A percentile compares a stretch with the other conserved stretches of the same genome.
Evolutionary conservation across 2,113 vertebrate species (phyloP).

Genomic region (Ahaetulla prasina): DNA sequence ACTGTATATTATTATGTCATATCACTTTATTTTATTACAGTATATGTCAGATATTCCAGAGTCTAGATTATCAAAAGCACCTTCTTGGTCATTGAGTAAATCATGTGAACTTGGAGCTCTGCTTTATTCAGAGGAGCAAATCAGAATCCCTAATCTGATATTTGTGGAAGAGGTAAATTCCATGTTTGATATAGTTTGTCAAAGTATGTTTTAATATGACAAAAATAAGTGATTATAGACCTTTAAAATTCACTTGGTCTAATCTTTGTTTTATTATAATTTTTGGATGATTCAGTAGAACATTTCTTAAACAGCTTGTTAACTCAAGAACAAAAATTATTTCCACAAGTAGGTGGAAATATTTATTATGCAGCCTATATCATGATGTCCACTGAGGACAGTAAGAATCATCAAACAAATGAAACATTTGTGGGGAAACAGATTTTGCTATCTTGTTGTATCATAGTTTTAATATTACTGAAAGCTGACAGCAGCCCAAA

Average conservation of each 20-base stretch:
- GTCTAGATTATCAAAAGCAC: background rate
- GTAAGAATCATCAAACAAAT: constrained; percentile 1
- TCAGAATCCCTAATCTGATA: background rate
- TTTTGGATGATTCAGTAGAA: background rate
- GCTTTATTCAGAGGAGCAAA: background rate
- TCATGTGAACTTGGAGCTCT: background rate
- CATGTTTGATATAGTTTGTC: background rate
- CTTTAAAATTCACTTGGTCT: background rate
- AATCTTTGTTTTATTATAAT: background rate
- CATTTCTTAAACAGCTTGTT: background rate
- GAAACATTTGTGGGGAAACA: constrained; percentile 25
- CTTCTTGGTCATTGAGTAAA: background rate
- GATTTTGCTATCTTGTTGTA: background rate
- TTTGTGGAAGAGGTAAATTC: background rate
- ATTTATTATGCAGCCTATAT: background rate
- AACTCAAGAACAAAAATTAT: background rate
- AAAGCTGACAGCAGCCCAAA: background rate
- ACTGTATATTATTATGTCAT: background rate
- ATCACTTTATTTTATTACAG: background rate
- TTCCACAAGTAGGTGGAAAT: background rate
- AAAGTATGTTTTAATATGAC: background rate
- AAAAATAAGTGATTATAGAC: background rate
- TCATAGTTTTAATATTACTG: background rate
- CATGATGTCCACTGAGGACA: background rate
- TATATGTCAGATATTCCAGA: background rate